Percentiles rank a stretch among this genome's conserved stretches.
Evolutionary conservation across 2,113 vertebrate genomes (phyloP).

Genomic region (Pterocles gutturalis): DNA sequence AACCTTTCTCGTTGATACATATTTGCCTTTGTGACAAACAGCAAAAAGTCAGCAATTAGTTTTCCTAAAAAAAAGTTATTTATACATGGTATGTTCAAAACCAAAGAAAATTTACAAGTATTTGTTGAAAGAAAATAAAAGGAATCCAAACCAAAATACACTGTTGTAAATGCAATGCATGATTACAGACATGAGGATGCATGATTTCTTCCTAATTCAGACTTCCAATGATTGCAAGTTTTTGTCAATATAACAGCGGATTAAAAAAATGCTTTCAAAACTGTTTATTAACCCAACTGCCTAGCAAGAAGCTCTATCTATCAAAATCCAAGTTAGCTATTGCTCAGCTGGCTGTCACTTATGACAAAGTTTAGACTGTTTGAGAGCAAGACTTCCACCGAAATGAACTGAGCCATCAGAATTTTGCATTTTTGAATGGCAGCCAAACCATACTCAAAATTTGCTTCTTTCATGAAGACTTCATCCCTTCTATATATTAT

Average conservation of each 20-base stretch:
- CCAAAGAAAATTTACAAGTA: neutral
- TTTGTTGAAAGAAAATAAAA: neutral
- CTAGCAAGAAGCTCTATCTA: neutral
- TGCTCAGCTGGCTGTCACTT: neutral
- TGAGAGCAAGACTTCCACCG: neutral
- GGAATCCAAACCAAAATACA: neutral
- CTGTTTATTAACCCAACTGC: neutral
- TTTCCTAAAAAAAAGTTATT: neutral
- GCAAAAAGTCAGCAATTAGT: neutral
- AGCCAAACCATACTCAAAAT: constrained; percentile 8
- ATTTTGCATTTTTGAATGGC: constrained; percentile 17
- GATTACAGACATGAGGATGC: neutral
- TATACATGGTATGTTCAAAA: neutral
- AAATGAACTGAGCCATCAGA: neutral
- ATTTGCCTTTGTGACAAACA: neutral
- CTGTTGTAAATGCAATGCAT: neutral
- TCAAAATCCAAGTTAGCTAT: neutral
- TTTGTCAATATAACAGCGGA: neutral
- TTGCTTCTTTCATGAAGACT: neutral
- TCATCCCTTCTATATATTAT: neutral
- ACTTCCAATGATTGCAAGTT: neutral
- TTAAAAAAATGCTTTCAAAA: neutral
- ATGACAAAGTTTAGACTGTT: neutral
- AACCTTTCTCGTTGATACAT: neutral
- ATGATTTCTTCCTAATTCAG: neutral